A percentile compares a stretch with the other conserved stretches of the same genome.
Evolutionary conservation across 2,888 invertebrate genomes (phyloP).

Genomic region (Eilema sororculum): DNA sequence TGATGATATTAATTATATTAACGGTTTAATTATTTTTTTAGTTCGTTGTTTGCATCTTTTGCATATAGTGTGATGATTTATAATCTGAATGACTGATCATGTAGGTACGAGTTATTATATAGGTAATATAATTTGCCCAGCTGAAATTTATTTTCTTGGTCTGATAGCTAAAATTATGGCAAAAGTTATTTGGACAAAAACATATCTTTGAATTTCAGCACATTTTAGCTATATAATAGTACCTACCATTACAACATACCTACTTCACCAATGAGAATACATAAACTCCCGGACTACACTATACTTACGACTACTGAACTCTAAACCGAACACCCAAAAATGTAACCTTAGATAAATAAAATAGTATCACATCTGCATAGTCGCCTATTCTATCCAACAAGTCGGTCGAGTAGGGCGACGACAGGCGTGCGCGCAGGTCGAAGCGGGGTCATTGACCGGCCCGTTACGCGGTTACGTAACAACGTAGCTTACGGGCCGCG

Average conservation of each 20-base stretch:
- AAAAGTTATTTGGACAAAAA: too few species aligned
- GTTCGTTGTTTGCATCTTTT: too few species aligned
- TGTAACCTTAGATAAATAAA: neutral
- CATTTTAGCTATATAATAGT: too few species aligned
- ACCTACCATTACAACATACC: too few species aligned
- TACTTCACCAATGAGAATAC: too few species aligned
- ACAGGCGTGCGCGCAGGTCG: conserved; percentile 82
- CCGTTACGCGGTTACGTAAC: conserved; percentile 85
- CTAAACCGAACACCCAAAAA: neutral
- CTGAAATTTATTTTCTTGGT: neutral
- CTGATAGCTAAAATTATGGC: too few species aligned
- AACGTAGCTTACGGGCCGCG: conserved; percentile 81
- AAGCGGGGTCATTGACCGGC: conserved; percentile 77
- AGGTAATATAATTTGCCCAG: neutral
- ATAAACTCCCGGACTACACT: too few species aligned
- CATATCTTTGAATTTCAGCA: too few species aligned
- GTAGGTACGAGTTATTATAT: too few species aligned
- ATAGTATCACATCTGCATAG: conserved; percentile 42
- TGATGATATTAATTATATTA: neutral
- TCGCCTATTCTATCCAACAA: conserved; percentile 49
- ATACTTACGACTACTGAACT: neutral
- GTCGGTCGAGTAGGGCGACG: conserved; percentile 69
- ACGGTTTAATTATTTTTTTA: neutral
- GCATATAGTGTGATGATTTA: too few species aligned
- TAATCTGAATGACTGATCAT: too few species aligned